Base-by-base conservation (phyloP, 2,797 vertebrate species). In the Melanotaenia maccullochi region DNA sequence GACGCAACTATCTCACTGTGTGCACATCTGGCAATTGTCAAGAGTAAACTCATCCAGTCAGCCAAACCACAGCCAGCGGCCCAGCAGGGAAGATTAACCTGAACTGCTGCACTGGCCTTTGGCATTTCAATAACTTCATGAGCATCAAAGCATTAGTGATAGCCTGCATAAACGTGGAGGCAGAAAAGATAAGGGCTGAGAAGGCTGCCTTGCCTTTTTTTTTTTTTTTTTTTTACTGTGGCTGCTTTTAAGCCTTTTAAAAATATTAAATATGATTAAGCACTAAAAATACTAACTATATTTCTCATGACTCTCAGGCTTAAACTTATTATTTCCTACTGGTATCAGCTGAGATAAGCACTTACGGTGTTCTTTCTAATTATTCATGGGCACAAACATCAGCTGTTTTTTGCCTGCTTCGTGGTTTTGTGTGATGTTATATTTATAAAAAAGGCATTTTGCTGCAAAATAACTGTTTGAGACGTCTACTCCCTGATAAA, bases 21-120 rank as follows among this genome's bases (percentile, higher is more conserved):
- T 70, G 35, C 70, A 74, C 80, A 85, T 88, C 78, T 85, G 84
- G 76, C 60, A 22, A 79, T 82, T 84, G 72, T 81, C 75, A 28
- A 61, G 51, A 54, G 68, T 73, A 67, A 82, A 79, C 58, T 65
- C 66, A 65, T 78, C 64, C 60, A 86, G 83, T 90, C 79, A 80
- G 69, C 67, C 67, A 40, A 71, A 73, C 74, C 33, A 11, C 65
- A 73, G 73, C 68, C 73, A 73, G 62, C 9, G 65, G 70, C 78
- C 74, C 84, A 73, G 71, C 75, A 71, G 79, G 68, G 60, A 59
- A 65, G 57, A 81, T 82, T 75, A 85, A 22, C 8, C 68, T 2
- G 4, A 51, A 4, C 68, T 60, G 63, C 78, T 63, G 75, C 71
- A 54, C 65, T 13, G 72, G 69, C 59, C 63, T 75, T 75, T 58